These are phyloP conservation scores for Andricus quercusramuli DNA, from an alignment of 2,888 invertebrate genomes.

Conservation along the genomic window DNA sequence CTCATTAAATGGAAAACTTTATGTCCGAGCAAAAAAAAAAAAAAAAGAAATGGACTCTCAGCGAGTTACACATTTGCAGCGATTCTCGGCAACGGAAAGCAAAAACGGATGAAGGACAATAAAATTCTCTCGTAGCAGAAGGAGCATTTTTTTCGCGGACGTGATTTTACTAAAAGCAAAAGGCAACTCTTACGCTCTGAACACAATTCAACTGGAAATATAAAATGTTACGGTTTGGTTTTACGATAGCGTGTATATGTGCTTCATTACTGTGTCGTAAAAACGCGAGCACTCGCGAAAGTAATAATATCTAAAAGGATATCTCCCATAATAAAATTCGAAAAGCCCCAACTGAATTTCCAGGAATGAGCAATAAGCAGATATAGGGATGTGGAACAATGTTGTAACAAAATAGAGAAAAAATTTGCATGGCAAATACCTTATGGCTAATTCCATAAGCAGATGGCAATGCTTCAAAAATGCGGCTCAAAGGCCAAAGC, in stretches of 20 bases:
- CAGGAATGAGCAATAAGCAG: not conserved
- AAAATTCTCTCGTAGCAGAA: constrained; percentile 14
- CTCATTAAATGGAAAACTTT: too few relatives aligned
- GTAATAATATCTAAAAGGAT: constrained; percentile 38
- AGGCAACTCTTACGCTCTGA: constrained; percentile 32
- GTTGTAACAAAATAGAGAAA: not conserved
- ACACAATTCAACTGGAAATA: constrained; percentile 35
- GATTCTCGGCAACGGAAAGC: constrained; percentile 11
- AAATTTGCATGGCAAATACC: not conserved
- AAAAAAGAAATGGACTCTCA: not conserved
- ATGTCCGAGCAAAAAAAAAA: too few relatives aligned
- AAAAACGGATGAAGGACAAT: constrained; percentile 15
- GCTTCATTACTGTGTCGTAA: constrained; percentile 34
- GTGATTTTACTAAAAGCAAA: constrained; percentile 40
- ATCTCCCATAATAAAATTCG: constrained; percentile 18
- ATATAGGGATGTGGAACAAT: not conserved
- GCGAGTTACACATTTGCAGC: constrained; percentile 6
- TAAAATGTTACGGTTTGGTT: constrained; percentile 32
- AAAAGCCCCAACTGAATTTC: not conserved
- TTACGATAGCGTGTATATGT: constrained; percentile 34
- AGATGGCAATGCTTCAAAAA: not conserved
- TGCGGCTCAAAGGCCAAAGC: not conserved
- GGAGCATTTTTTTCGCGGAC: constrained; percentile 7
- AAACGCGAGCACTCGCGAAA: constrained; percentile 19
- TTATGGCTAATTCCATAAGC: not conserved